phyloP scores from a whole-genome alignment of 2,888 invertebrate species.

The Aspidapion aeneum region DNA sequence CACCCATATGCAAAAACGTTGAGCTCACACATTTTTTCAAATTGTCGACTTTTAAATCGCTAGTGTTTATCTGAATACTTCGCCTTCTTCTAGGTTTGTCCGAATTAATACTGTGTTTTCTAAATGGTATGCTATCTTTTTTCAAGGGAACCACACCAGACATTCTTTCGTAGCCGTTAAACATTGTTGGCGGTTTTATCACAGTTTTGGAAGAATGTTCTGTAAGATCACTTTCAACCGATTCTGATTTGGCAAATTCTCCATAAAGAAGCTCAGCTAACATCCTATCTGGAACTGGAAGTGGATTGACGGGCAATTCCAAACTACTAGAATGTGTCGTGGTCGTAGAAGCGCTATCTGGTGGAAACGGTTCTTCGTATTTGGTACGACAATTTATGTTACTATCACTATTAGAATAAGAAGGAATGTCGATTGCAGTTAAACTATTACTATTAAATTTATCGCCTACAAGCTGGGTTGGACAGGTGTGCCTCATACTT shows the following conservation, averaged over 20 bases:
- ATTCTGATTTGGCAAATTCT: slow-evolving; percentile 34
- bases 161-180: slow-evolving; percentile 33
- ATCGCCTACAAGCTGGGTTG: slow-evolving; percentile 59
- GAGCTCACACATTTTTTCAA: slow-evolving; percentile 51
- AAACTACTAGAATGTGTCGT: slow-evolving; percentile 57
- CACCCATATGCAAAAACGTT: slow-evolving; percentile 45
- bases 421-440: slow-evolving; percentile 55
- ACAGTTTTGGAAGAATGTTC: slow-evolving; percentile 38
- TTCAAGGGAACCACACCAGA: slow-evolving; percentile 32
- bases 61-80: slow-evolving; percentile 41
- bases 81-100: slow-evolving; percentile 52
- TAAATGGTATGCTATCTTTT: slow-evolving; percentile 41
- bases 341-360: slow-evolving; percentile 32
- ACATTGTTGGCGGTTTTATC: slow-evolving; percentile 58
- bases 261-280: slow-evolving; percentile 54
- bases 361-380: slow-evolving; percentile 18
- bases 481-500: slow-evolving; percentile 61
- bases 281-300: slow-evolving; percentile 53
- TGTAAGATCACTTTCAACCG: slow-evolving; percentile 36
- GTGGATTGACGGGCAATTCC: slow-evolving; percentile 51
- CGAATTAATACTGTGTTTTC: slow-evolving; percentile 57
- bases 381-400: slow-evolving; percentile 35
- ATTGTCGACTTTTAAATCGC: slow-evolving; percentile 26
- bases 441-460: slow-evolving; percentile 54
- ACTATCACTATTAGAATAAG: slow-evolving; percentile 49